Evolutionary conservation across 2,888 invertebrate species (phyloP).

Genomic region (Catonia carolina): DNA sequence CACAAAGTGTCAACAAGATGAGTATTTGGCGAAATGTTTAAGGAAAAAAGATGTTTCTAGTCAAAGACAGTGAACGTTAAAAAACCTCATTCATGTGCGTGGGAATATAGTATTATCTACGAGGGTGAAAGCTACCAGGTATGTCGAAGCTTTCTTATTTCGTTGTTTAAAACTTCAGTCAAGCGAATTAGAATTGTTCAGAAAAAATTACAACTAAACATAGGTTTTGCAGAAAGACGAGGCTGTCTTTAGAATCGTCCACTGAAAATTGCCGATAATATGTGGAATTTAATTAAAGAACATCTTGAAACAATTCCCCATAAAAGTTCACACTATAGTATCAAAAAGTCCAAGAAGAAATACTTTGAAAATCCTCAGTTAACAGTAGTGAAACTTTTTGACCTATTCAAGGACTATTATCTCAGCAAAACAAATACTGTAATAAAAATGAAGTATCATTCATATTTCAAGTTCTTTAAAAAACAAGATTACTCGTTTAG

Average conservation of each 20-base stretch:
- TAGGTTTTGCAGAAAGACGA: not conserved
- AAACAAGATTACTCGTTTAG: not conserved
- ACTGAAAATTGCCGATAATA: not conserved
- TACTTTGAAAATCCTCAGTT: not conserved
- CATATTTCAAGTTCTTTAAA: not conserved
- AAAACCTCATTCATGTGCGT: not conserved
- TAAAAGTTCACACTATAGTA: not conserved
- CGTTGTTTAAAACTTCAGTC: not conserved
- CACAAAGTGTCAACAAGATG: not conserved
- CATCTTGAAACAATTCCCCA: not conserved
- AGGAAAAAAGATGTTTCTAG: not conserved
- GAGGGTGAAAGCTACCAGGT: not conserved
- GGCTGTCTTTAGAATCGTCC: not conserved
- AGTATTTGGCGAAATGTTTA: not conserved
- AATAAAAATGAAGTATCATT: not conserved
- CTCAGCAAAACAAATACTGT: not conserved
- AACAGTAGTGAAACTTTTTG: not conserved
- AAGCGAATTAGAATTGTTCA: not conserved
- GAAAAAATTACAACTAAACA: not conserved
- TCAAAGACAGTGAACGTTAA: not conserved
- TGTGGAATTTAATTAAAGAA: not conserved
- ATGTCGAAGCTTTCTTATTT: not conserved
- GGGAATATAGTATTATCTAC: not conserved
- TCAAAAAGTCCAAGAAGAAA: not conserved
- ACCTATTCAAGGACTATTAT: not conserved